Base-by-base conservation (phyloP, 2,113 vertebrate species). In the Nesogale talazaci region DNA sequence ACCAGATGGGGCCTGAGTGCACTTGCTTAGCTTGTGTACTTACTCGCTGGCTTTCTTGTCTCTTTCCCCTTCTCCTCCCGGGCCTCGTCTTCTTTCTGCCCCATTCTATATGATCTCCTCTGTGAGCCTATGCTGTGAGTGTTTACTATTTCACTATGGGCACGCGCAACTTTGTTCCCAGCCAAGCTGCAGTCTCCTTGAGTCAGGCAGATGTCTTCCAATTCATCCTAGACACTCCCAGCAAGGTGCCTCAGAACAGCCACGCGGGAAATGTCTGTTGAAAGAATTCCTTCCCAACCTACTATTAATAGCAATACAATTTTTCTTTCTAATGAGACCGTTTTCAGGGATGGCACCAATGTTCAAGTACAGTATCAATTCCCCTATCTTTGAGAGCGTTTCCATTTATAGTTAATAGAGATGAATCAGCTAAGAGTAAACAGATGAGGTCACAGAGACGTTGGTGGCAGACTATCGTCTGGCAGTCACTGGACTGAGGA, bases 211-310 rank as follows among this genome's bases (percentile, higher is more conserved):
- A 2, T 61, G 46, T 23, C 42, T 94, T 77, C 22, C 36, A 86
- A 14, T 83, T 86, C 52, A 76, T 56, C 6, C 88, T 17, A 65
- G 22, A 79, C 56, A 20, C 9, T 10, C 31, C 36, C 29, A 77
- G 46, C 34, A 80, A 94, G 31, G 67, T 81, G 36, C 16, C 67
- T 89, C 57, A 69, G 57, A 93, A 46, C 2, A 69, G 25, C 38
- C 69, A 70, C 69, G 88, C 75, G 57, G 29, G 61, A 56, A 82
- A 88, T 82, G 25, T 79, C 69, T 90, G 17, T 57, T 85, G 20
- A 75, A 79, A 83, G 15, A 75, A 76, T 90, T 57, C 17, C 67
- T 88, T 70, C 59, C 76, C 27, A 72, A 92, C 70, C 40, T 56
- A 82, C 16, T 90, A 34, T 76, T 77, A 75, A 61, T 52, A 34